Base-by-base conservation (phyloP, 1,140 invertebrate genomes). In the Anoplolepis gracilipes region DNA sequence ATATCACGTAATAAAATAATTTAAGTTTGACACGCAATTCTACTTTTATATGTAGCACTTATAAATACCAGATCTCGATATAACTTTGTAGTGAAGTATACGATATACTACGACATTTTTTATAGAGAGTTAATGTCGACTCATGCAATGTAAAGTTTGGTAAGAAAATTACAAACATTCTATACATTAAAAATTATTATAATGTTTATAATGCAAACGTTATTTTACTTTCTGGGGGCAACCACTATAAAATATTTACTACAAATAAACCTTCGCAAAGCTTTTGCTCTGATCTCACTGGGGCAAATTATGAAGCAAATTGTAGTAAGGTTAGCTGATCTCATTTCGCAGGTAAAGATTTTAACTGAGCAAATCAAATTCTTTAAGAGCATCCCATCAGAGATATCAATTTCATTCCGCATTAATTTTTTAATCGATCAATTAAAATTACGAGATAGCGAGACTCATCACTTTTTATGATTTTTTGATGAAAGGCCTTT, bases 341-440 rank as follows among this genome's bases (percentile, higher is more conserved):
- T 79, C 46, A 79, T 69, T 64, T 70, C 19, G 16, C 25, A 30
- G 28, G 30, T 65, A 39, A 19, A 7, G 53, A 79, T 70, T 65
- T 69, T 79, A 79, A 79, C 46, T 70, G 22, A 70, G 64, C 25
- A 22, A 79, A 64, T 79, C 30, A 16, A 69, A 65, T 79, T 69
- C 16, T 64, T 79, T 46, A 79, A 70, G 49, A 28, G 16, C 33
- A 70, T 69, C 70, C 19, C 16, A 79, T 11, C 16, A 16, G 5
- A 70, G 33, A 79, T 79, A 79, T 64, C 70, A 79, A 79, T 79
- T 79, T 70, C 69, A 79, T 70, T 70, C 64, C 16, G 42, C 22
- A 64, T 22, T 79, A 79, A 79, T 79, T 55, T 79, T 19, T 33
- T 11, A 49, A 30, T 22, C 46, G n/a, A 22, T 22, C 64, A 79